Conservation (phyloP, 2,113 vertebrate genomes). For the Dicentrarchus labrax region DNA sequence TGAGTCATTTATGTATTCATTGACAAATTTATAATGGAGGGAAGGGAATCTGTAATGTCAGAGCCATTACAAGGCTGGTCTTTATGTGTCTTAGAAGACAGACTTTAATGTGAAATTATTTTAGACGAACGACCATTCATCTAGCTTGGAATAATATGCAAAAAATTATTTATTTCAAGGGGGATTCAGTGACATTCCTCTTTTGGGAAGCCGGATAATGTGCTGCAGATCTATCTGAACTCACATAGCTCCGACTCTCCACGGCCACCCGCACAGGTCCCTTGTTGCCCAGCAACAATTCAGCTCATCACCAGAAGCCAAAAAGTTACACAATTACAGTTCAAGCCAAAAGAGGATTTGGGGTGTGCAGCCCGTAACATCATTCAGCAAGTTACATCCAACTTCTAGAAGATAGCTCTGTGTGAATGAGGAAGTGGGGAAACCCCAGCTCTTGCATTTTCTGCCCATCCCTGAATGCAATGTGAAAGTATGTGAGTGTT, state of each 20-base stretch:
- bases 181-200: slow-evolving; percentile 44
- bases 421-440: slow-evolving; percentile 32
- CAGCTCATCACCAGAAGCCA: slow-evolving; percentile 73
- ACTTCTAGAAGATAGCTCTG: slow-evolving; percentile 25
- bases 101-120: slow-evolving; percentile 16
- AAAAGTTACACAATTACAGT: slow-evolving; percentile 73
- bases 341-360: slow-evolving; percentile 60
- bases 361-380: slow-evolving; percentile 22
- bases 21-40: slow-evolving; percentile 42
- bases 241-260: slow-evolving; percentile 52
- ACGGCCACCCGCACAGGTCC: slow-evolving; percentile 74
- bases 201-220: slow-evolving; percentile 25
- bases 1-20: slow-evolving; percentile 40
- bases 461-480: not conserved
- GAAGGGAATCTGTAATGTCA: slow-evolving; percentile 31
- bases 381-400: slow-evolving; percentile 18
- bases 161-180: slow-evolving; percentile 19
- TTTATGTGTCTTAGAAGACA: slow-evolving; percentile 3
- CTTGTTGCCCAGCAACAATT: slow-evolving; percentile 85
- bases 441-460: slow-evolving; percentile 23
- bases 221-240: slow-evolving; percentile 58
- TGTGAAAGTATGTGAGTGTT: slow-evolving; percentile 6
- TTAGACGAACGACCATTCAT: slow-evolving; percentile 14
- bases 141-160: slow-evolving; percentile 18
- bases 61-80: slow-evolving; percentile 20